A percentile compares a stretch with the other conserved stretches of the same genome.
Conservation (phyloP, 2,888 invertebrate species). For the Choristoneura rosaceana region DNA sequence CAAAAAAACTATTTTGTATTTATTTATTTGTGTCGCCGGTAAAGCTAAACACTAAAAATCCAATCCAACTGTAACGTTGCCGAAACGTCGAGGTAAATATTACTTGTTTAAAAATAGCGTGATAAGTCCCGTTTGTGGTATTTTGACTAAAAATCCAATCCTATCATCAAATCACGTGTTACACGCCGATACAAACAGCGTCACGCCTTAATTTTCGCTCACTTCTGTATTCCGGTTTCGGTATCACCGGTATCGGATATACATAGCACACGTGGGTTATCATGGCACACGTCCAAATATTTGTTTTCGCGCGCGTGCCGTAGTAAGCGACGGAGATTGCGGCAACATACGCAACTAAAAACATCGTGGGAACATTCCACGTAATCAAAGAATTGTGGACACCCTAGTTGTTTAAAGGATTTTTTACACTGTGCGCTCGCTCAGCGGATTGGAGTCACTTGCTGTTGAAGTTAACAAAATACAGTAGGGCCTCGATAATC, state of each 20-base stretch:
- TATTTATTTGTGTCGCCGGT: too few species aligned
- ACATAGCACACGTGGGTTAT: constrained; percentile 42
- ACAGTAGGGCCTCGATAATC: too few species aligned
- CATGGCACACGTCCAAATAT: constrained; percentile 51
- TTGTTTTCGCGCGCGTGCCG: constrained; percentile 44
- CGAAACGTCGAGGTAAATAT: too few species aligned
- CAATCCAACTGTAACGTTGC: too few species aligned
- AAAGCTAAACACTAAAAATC: too few species aligned
- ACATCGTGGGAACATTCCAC: constrained; percentile 11
- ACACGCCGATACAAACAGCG: background rate
- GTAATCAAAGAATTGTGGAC: background rate
- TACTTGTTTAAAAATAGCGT: too few species aligned
- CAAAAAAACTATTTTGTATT: too few species aligned
- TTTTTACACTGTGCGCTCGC: background rate
- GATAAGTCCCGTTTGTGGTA: too few species aligned
- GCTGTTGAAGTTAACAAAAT: too few species aligned
- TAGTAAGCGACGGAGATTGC: constrained; percentile 20
- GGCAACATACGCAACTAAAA: background rate
- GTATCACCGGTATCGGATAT: constrained; percentile 26
- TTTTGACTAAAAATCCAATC: too few species aligned
- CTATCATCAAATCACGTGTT: background rate
- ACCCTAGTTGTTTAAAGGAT: background rate
- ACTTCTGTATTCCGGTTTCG: constrained; percentile 20
- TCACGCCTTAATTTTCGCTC: background rate
- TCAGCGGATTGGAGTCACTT: background rate